Evolutionary conservation across 2,888 invertebrate genomes (phyloP).

Genomic region (Blera fallax): DNA sequence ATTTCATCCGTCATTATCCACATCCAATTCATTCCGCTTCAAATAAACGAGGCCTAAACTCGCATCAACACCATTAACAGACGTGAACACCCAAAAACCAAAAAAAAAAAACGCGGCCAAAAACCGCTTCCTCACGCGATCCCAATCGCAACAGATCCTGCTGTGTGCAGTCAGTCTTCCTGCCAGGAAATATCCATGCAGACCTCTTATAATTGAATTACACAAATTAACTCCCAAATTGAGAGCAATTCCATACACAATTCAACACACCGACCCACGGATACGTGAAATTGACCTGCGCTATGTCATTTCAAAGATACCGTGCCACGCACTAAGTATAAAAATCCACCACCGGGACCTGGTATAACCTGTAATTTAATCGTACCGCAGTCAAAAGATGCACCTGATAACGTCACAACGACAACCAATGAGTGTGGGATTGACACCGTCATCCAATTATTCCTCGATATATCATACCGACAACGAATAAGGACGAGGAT

Average conservation of each 20-base stretch:
- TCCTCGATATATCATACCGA: slow-evolving; percentile 57
- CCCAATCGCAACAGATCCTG: slow-evolving; percentile 19
- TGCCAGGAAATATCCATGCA: slow-evolving; percentile 13
- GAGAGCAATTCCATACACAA: slow-evolving; percentile 51
- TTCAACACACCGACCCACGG: slow-evolving; percentile 42
- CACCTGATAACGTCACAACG: slow-evolving; percentile 68
- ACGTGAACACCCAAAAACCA: slow-evolving; percentile 42
- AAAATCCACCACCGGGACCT: slow-evolving; percentile 30
- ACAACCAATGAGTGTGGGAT: slow-evolving; percentile 64
- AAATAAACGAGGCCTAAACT: slow-evolving; percentile 55
- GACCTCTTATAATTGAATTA: slow-evolving; percentile 60
- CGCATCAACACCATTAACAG: slow-evolving; percentile 63
- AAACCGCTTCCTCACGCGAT: slow-evolving; percentile 60
- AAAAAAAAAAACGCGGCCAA: slow-evolving; percentile 2
- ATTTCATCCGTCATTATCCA: slow-evolving; percentile 54
- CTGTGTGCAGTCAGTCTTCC: neutral
- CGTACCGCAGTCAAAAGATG: slow-evolving; percentile 63
- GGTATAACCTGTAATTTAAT: slow-evolving; percentile 62
- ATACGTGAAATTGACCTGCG: slow-evolving; percentile 68
- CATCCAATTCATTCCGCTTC: slow-evolving; percentile 57
- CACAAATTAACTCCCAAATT: slow-evolving; percentile 65
- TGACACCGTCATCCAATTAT: slow-evolving; percentile 70
- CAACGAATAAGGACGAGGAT: slow-evolving; percentile 17
- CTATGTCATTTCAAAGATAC: slow-evolving; percentile 53
- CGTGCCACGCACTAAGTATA: slow-evolving; percentile 53